Base-by-base conservation (phyloP, 2,113 vertebrate species). In the Aphyosemion australe region DNA sequence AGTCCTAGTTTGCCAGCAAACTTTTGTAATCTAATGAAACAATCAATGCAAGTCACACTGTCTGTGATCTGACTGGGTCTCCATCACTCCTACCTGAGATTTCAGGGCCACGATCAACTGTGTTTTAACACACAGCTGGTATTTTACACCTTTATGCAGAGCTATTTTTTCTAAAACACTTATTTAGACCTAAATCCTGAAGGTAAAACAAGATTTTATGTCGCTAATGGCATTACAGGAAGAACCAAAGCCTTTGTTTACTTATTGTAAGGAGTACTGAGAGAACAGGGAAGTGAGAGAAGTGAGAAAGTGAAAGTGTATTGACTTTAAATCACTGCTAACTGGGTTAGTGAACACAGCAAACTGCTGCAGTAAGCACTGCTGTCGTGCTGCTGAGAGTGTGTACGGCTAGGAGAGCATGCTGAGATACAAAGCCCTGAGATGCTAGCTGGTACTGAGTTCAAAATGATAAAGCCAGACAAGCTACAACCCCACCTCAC, bases 341-440 rank as follows among this genome's bases (percentile, higher is more conserved):
- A 87, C 79, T 82, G 75, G 80, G 85, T 87, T 87, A 87, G 76
- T 61, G 74, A 82, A 71, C 68, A 43, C 65, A 52, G 69, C 73
- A 83, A 82, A 85, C 49, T 83, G 81, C 85, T 65, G 63, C 61
- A 69, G 76, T 80, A 72, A 87, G 89, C 83, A 74, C 63, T 77
- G n/a, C 67, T 84, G 77, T 70, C 68, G 46, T 66, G 74, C 50
- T 69, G 75, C 70, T 72, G 73, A 75, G 2, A 2, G 67, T 67
- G 61, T 61, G 61, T 61, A 8, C 20, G 41, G 31, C 31, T n/a
- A 32, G 49, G 19, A 53, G 37, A 42, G 61, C 42, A n/a, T 4
- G 53, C 51, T 41, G 41, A 32, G 45, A 50, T 39, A 49, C 5
- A n/a, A 7, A 42, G 20, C 47, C 76, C 77, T 43, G 34, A 58